Base-by-base conservation (phyloP, 2,113 vertebrate species). In the Carassius carassius region DNA sequence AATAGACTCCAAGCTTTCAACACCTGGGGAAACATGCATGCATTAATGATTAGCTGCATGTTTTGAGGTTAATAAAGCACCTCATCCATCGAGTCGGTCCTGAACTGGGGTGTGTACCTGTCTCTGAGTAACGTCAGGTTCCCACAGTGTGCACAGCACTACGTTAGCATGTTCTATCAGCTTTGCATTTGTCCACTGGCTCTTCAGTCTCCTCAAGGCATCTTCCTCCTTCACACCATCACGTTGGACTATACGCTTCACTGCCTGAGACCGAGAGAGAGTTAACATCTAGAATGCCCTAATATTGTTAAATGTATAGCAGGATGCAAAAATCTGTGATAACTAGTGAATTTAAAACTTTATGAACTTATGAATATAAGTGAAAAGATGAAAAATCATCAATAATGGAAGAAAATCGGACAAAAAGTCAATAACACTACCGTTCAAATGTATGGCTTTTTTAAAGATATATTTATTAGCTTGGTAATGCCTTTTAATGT, bases 131-230 rank as follows among this genome's bases (percentile, higher is more conserved):
- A 96, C 47, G 0, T 94, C 93, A 0, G 95, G 93, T 83, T 97
- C 97, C 98, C 98, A 99, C 81, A 97, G 90, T 0, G 96, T 98
- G 92, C 95, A 97, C 58, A 99, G 94, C 54, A 98, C 96, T 9
- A 99, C 98, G 2, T 99, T 96, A 0, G 98, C 95, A 32, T 91
- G 92, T 75, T 94, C 90, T 0, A 98, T 92, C 29, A 94, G 92
- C 17, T 94, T 92, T 51, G 85, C 72, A 86, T 93, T 96, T 13
- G 83, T 91, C 96, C 95, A 96, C 92, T 99, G 98, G 90, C 91
- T 98, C 87, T 88, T 93, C 84, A 98, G 90, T 49, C 98, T 93
- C 44, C 86, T 92, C 17, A 92, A 79, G 2, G 97, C 97, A 0
- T 96, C 96, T 41, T 96, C 96, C 78, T 95, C 89, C 1, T 86